Evolutionary conservation across 2,888 invertebrate genomes (phyloP).

Genomic region (Allophyes oxyacanthae): DNA sequence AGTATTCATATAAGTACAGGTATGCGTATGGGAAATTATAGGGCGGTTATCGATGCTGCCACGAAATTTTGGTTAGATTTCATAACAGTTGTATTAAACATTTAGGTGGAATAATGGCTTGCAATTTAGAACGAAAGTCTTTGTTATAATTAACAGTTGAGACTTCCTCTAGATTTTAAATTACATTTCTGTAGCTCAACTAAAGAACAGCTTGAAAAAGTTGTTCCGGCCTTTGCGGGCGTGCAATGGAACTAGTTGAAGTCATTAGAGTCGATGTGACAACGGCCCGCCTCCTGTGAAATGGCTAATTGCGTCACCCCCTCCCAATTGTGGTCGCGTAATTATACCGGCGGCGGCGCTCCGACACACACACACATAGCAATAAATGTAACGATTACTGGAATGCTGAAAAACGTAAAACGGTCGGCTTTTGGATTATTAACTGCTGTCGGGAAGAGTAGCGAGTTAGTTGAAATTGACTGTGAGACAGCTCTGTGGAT

Average conservation of each 20-base stretch:
- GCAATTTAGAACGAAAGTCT: slow-evolving; percentile 23
- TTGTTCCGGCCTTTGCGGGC: slow-evolving; percentile 51
- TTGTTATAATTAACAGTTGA: slow-evolving; percentile 30
- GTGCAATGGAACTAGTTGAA: slow-evolving; percentile 53
- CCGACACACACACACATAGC: slow-evolving; percentile 51
- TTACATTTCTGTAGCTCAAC: slow-evolving; percentile 42
- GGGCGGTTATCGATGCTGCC: too few relatives aligned
- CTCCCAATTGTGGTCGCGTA: slow-evolving; percentile 65
- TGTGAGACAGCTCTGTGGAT: background rate
- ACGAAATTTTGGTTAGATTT: too few relatives aligned
- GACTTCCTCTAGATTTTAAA: slow-evolving; percentile 39
- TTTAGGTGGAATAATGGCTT: slow-evolving; percentile 22
- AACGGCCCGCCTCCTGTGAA: slow-evolving; percentile 60
- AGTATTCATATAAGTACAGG: too few relatives aligned
- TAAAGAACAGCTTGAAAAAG: slow-evolving; percentile 51
- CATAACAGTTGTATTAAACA: background rate
- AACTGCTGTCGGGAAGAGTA: slow-evolving; percentile 6
- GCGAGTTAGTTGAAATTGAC: slow-evolving; percentile 16
- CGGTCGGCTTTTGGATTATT: slow-evolving; percentile 25
- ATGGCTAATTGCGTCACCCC: slow-evolving; percentile 67
- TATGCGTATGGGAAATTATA: too few relatives aligned
- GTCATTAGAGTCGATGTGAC: slow-evolving; percentile 66
- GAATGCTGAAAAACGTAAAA: slow-evolving; percentile 34
- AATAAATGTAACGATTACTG: slow-evolving; percentile 60
- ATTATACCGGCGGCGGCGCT: slow-evolving; percentile 61